Evolutionary conservation across 2,888 invertebrate species (phyloP).

Genomic region (Lasioglossum marginatum): DNA sequence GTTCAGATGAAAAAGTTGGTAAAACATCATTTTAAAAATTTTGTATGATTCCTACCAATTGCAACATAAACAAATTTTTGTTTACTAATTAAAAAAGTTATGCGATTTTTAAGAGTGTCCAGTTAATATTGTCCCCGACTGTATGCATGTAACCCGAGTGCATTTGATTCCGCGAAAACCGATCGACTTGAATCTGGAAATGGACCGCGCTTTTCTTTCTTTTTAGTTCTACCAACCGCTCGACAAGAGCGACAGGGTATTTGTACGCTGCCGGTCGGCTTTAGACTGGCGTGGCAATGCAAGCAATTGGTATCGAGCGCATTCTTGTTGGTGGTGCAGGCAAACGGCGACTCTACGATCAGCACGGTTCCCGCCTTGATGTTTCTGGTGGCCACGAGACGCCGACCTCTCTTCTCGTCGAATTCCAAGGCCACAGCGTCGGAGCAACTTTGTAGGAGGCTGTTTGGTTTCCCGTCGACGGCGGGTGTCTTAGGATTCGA

Average conservation of each 20-base stretch:
- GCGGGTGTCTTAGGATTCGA: constrained; percentile 33
- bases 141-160: not conserved
- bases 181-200: not conserved
- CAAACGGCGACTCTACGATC: constrained; percentile 80
- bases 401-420: constrained; percentile 80
- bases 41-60: too few species aligned
- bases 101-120: too few species aligned
- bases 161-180: not conserved
- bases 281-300: constrained; percentile 78
- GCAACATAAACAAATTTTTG: too few species aligned
- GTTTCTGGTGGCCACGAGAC: constrained; percentile 82
- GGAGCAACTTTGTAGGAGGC: constrained; percentile 74
- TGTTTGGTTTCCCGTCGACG: constrained; percentile 73
- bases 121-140: too few species aligned
- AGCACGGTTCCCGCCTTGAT: constrained; percentile 82
- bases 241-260: constrained; percentile 80
- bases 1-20: too few species aligned
- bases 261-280: constrained; percentile 63
- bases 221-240: constrained; percentile 74
- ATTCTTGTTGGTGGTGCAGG: constrained; percentile 77
- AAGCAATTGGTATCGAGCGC: constrained; percentile 79
- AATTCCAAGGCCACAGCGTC: constrained; percentile 73
- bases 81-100: too few species aligned
- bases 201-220: constrained; percentile 11
- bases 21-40: too few species aligned